Evolutionary conservation across 2,113 vertebrate genomes (phyloP), one percentile per base, ranked within the genome.

Genomic region (Cisticola juncidis): DNA sequence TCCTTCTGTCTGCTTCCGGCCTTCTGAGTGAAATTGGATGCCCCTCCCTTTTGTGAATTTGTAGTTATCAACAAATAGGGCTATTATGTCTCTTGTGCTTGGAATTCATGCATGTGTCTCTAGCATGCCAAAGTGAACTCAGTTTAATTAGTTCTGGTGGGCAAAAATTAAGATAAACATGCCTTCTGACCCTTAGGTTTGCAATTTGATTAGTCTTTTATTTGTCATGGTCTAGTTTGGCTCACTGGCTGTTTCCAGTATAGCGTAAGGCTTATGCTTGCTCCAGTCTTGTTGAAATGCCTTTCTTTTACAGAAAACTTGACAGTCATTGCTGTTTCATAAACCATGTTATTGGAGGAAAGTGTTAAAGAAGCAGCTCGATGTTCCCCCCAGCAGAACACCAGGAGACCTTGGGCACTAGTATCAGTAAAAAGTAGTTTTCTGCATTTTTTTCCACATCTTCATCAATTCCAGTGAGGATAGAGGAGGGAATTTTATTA

Each of bases 401-500:
- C 14, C 33, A 54, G 60, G 50, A 73, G 88, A 71, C 44, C 56
- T 74, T 84, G 65, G 44, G 36, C 69, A 48, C 44, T 57, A 29
- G 33, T 68, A 72, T 71, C 95, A 94, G 76, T 56, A 65, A 64
- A 88, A 78, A 71, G 5, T 47, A 47, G n/a, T 90, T 88, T 92
- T 80, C 35, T 80, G 47, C 26, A 0, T 6, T 66, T 86, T 84
- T 54, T 61, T 5, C 23, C 64, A 50, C 6, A 5, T 42, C 35
- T 83, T 83, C 73, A 29, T 65, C 36, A 81, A 48, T 79, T 91
- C 40, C 57, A 81, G 16, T 36, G 76, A 51, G 28, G 47, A 15
- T 0, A 25, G 61, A 90, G 70, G 62, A 81, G 33, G 76, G 74
- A 73, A 81, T 92, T 88, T 81, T 91, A 92, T 92, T 92, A 95